Percentiles rank a stretch among this genome's conserved stretches.
These are phyloP conservation scores for Halocynthia roretzi DNA, from an alignment of 23 tunicate genomes.

Conservation along the genomic window DNA sequence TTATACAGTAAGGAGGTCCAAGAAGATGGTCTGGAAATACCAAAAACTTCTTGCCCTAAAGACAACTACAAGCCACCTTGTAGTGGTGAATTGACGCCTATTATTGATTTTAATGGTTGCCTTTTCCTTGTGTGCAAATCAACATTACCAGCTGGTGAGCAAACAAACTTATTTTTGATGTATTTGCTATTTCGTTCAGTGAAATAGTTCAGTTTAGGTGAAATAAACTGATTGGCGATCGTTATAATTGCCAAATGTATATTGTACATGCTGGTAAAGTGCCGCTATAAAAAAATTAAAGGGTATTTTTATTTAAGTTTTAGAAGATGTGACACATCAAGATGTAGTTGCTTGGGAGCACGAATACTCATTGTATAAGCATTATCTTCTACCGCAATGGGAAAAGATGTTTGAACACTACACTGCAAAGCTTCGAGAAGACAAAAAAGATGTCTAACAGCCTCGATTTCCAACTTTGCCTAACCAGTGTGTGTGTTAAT, in stretches of 20 bases:
- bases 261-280: no score
- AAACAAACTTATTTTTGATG: not conserved
- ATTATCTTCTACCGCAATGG: constrained; percentile 7
- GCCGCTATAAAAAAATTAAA: no score
- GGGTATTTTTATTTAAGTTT: not conserved
- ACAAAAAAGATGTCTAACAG: constrained; percentile 4
- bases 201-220: no score
- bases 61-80: not conserved
- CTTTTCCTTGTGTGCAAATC: constrained; percentile 1
- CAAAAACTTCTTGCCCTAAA: no score
- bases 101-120: not conserved
- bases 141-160: not conserved
- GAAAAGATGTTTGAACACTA: constrained; percentile 1
- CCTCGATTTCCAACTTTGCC: no score
- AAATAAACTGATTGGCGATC: no score
- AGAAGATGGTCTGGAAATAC: no score
- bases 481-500: no score
- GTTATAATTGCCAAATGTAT: no score
- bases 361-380: not conserved
- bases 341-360: constrained; percentile 3
- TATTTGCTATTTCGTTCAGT: no score
- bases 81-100: not conserved
- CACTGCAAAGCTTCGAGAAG: constrained; percentile 1
- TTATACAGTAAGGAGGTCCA: no score
- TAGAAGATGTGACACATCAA: not conserved